Evolutionary conservation across 2,113 vertebrate species (phyloP).

Genomic region (Propithecus coquereli): DNA sequence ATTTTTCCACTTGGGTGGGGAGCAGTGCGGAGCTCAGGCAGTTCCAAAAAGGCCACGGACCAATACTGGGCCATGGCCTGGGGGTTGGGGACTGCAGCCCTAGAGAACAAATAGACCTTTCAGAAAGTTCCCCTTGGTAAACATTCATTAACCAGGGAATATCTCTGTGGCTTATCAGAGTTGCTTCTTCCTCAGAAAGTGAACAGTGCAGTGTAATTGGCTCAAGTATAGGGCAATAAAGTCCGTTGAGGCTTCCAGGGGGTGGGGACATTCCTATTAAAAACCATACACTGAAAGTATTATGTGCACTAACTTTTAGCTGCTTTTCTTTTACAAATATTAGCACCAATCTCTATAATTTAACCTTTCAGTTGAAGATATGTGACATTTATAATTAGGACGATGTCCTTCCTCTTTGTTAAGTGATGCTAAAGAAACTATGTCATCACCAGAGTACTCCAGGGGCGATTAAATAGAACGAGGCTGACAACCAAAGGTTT

Average conservation of each 20-base stretch:
- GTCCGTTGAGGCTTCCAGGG: not conserved
- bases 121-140: not conserved
- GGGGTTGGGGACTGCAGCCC: too few relatives aligned
- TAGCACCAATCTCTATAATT: not conserved
- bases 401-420: constrained; percentile 8
- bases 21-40: too few relatives aligned
- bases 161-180: not conserved
- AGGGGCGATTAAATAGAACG: constrained; percentile 68
- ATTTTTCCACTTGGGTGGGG: too few relatives aligned
- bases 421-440: constrained; percentile 54
- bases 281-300: not conserved
- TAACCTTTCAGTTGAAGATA: constrained; percentile 45
- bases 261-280: not conserved
- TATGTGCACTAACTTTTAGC: not conserved
- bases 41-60: too few relatives aligned
- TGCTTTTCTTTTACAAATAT: not conserved
- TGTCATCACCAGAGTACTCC: not conserved
- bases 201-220: not conserved
- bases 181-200: not conserved
- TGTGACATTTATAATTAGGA: not conserved
- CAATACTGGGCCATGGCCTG: too few relatives aligned
- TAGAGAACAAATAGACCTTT: not conserved
- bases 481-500: constrained; percentile 55
- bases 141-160: not conserved
- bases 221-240: not conserved